A percentile compares a stretch with the other conserved stretches of the same genome.
Evolutionary conservation across 1,140 invertebrate species (phyloP).

Genomic region (Thaumetopoea pityocampa): DNA sequence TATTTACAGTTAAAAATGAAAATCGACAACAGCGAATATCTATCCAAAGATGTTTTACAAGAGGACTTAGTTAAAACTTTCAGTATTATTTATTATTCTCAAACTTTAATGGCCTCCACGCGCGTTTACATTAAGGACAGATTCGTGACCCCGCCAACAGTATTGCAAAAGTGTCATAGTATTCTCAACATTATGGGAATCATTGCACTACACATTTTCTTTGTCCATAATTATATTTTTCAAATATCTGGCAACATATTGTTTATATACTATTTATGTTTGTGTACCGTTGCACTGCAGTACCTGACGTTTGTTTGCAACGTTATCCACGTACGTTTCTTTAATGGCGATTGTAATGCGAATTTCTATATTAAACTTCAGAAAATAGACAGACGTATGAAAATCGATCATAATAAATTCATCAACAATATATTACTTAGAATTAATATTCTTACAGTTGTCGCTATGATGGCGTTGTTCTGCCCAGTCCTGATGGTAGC

Average conservation of each 20-base stretch:
- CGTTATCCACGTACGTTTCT: slow-evolving; percentile 37
- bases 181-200: slow-evolving; percentile 17
- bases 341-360: slow-evolving; percentile 28
- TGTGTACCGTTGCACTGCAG: slow-evolving; percentile 6
- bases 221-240: slow-evolving; percentile 8
- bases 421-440: slow-evolving; percentile 20
- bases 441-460: slow-evolving; percentile 23
- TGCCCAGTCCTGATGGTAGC: not conserved
- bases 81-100: slow-evolving; percentile 21
- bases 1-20: no score
- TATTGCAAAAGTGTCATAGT: slow-evolving; percentile 36
- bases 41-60: slow-evolving; percentile 46
- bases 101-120: slow-evolving; percentile 32
- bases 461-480: not conserved
- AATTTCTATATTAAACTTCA: slow-evolving; percentile 44
- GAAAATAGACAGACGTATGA: slow-evolving; percentile 40
- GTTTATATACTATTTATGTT: slow-evolving; percentile 22
- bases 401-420: slow-evolving; percentile 24
- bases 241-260: slow-evolving; percentile 9
- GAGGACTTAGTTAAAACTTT: slow-evolving; percentile 33
- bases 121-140: slow-evolving; percentile 35
- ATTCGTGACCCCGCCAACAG: slow-evolving; percentile 37
- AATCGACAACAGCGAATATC: slow-evolving; percentile 26
- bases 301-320: slow-evolving; percentile 23
- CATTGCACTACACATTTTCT: slow-evolving; percentile 15